Evolutionary conservation across 1,140 invertebrate species (phyloP), one percentile per base, ranked within the genome.

Genomic region (Drosophila ogumai): DNA sequence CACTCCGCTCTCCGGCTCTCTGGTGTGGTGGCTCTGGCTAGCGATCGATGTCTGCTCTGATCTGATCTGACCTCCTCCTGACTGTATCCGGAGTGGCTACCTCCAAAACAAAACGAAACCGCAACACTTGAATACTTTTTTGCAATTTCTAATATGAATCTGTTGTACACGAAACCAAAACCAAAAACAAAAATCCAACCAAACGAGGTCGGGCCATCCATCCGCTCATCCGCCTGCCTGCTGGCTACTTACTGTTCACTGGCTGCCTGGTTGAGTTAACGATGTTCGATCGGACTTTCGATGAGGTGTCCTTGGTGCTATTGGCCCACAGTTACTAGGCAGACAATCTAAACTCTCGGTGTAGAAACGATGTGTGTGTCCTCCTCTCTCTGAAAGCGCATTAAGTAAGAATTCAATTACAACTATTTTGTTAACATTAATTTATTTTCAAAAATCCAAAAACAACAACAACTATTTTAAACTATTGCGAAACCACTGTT

Each of bases 381-480:
- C 75, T 77, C 79, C 84, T 90, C 86, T 90, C 85, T 90, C 86
- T 85, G 86, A 90, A 90, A 85, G 86, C 86, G 85, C 85, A 90
- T 90, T 90, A 90, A 90, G 85, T 90, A 90, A 90, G 85, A 90
- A 90, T 82, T 90, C 68, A 90, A 90, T 90, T 87, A 84, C 60
- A 88, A 84, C 13, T 90, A 78, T 84, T 87, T 67, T 80, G 82
- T 68, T 90, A 72, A 57, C 55, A 73, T 73, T 64, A 47, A 82
- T 82, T 82, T 87, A 59, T 19, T 57, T 69, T 50, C 58, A 69
- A 79, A 57, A 76, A 81, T 54, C 28, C 54, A 65, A 65, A 52
- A 41, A 52, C n/a, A n/a, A n/a, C n/a, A n/a, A 59, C 22, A 72
- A 43, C 41, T 65, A 55, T 55, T 57, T 44, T 44, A 47, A 38